These are phyloP conservation scores for Ophraella communa DNA, from an alignment of 2,888 invertebrate genomes.

Conservation along the genomic window DNA sequence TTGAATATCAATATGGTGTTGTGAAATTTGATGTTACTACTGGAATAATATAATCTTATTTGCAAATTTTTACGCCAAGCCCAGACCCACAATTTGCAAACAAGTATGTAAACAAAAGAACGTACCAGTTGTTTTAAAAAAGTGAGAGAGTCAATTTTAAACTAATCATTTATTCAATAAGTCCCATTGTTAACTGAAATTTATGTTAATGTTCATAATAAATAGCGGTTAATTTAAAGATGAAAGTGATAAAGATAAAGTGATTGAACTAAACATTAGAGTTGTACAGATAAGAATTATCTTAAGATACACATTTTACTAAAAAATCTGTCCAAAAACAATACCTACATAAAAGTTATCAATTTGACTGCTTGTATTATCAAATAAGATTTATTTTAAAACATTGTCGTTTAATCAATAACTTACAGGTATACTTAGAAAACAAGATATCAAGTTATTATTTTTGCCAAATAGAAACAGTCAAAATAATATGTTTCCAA, in stretches of 20 bases:
- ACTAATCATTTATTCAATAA: background rate
- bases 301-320: too few species aligned
- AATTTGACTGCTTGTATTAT: too few species aligned
- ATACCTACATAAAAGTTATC: too few species aligned
- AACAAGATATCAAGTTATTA: too few species aligned
- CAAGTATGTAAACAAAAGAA: conserved; percentile 1
- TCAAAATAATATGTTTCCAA: too few species aligned
- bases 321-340: too few species aligned
- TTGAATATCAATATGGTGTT: conserved; percentile 31
- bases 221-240: background rate
- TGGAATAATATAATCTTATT: conserved; percentile 22
- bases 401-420: too few species aligned
- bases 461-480: too few species aligned
- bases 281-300: too few species aligned
- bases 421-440: too few species aligned
- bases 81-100: conserved; percentile 10
- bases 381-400: too few species aligned
- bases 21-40: conserved; percentile 27
- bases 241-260: background rate
- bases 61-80: conserved; percentile 11
- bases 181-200: background rate
- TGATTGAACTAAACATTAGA: too few species aligned
- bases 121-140: background rate
- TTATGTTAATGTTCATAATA: background rate
- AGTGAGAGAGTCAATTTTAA: background rate